Evolutionary conservation across 1,140 invertebrate species (phyloP).

Genomic region (Alviniconcha marisindica): DNA sequence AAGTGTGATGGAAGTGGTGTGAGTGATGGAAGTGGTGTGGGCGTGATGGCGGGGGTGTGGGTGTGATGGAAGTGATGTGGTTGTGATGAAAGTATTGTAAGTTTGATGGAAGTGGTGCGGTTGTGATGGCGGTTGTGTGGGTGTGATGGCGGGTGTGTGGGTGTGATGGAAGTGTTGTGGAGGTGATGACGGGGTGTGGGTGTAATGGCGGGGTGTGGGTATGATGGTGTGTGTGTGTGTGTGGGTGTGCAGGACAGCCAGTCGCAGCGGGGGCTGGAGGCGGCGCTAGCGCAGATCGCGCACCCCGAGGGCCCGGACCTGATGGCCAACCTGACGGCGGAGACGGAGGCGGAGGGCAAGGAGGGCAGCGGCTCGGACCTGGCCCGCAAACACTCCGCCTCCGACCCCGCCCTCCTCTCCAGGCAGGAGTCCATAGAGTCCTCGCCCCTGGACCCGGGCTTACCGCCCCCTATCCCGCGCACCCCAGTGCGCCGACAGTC

Average conservation of each 20-base stretch:
- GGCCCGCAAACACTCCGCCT: neutral
- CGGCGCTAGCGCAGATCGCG: slow-evolving; percentile 46
- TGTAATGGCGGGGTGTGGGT: no score
- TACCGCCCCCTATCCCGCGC: slow-evolving; percentile 7
- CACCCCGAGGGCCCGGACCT: slow-evolving; percentile 38
- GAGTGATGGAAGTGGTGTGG: no score
- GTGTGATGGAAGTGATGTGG: no score
- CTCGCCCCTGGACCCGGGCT: neutral
- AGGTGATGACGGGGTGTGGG: neutral
- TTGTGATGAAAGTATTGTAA: no score
- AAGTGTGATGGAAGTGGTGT: no score
- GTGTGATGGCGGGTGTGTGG: no score
- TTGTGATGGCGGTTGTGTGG: no score
- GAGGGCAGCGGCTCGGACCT: neutral
- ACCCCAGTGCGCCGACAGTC: slow-evolving; percentile 40
- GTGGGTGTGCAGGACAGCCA: slow-evolving; percentile 3
- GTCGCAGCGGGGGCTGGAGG: slow-evolving; percentile 23
- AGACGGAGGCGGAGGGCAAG: slow-evolving; percentile 24
- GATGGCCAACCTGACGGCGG: slow-evolving; percentile 33
- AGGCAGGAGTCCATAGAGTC: slow-evolving; percentile 24
- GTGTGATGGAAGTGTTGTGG: no score
- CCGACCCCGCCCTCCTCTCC: no score
- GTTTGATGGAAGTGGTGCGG: no score
- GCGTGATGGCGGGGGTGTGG: no score
- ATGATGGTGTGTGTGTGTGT: neutral